Conservation (phyloP, 2,113 vertebrate species). For the Proterorhinus semilunaris region DNA sequence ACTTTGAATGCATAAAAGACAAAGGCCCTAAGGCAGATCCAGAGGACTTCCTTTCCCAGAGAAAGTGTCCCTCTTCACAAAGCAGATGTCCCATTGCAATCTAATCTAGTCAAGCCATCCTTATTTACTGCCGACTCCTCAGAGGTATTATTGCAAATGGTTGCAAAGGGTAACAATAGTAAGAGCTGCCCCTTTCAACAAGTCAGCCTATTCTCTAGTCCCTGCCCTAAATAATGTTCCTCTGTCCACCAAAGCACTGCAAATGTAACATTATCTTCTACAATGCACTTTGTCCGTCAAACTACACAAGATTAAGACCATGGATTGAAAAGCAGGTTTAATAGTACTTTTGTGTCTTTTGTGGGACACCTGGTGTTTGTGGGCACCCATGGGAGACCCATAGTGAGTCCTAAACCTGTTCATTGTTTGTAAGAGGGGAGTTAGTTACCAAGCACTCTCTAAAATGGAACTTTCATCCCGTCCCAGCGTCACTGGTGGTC, state of each 20-base stretch:
- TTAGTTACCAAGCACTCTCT: slow-evolving; percentile 42
- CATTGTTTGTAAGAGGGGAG: slow-evolving; percentile 35
- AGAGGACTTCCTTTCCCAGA: slow-evolving; percentile 59
- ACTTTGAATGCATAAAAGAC: slow-evolving; percentile 31
- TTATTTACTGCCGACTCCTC: slow-evolving; percentile 69
- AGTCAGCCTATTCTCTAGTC: slow-evolving; percentile 69
- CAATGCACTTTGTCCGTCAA: slow-evolving; percentile 68
- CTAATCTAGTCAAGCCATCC: slow-evolving; percentile 60
- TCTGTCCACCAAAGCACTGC: slow-evolving; percentile 75
- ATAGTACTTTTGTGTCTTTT: slow-evolving; percentile 15
- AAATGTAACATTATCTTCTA: slow-evolving; percentile 78
- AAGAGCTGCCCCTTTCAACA: slow-evolving; percentile 74
- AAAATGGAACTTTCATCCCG: slow-evolving; percentile 37
- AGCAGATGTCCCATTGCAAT: slow-evolving; percentile 71
- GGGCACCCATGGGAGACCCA: slow-evolving; percentile 14
- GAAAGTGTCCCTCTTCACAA: slow-evolving; percentile 60
- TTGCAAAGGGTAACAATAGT: slow-evolving; percentile 71
- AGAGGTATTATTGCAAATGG: slow-evolving; percentile 60
- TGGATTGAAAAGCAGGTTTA: slow-evolving; percentile 21
- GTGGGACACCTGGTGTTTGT: slow-evolving; percentile 40
- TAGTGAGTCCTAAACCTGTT: slow-evolving; percentile 29
- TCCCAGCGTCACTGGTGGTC: slow-evolving; percentile 38
- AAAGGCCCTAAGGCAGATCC: slow-evolving; percentile 56
- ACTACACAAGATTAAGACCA: slow-evolving; percentile 42
- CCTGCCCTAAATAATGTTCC: slow-evolving; percentile 71